These are phyloP conservation scores for Dasypogon diadema DNA, from an alignment of 2,888 invertebrate genomes.

Conservation along the genomic window DNA sequence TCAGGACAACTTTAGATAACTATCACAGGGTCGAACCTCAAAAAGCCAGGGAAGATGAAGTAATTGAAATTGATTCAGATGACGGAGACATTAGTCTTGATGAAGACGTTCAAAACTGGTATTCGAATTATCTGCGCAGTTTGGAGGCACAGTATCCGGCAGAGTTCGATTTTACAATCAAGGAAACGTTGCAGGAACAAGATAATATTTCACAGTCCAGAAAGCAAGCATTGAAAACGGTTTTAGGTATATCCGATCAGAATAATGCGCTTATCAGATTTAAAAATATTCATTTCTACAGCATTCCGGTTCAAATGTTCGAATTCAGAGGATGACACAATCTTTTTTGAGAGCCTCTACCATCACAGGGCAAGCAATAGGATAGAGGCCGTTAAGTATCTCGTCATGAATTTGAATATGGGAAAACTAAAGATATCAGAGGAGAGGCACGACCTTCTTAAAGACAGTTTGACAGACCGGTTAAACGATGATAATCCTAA, in stretches of 20 bases:
- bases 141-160: constrained; percentile 80
- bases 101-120: constrained; percentile 70
- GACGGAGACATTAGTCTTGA: constrained; percentile 56
- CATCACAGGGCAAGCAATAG: constrained; percentile 78
- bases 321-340: constrained; percentile 70
- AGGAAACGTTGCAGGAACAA: constrained; percentile 70
- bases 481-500: constrained; percentile 76
- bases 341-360: constrained; percentile 78
- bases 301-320: constrained; percentile 72
- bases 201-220: constrained; percentile 64
- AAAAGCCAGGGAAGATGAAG: constrained; percentile 61
- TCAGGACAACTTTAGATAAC: constrained; percentile 70
- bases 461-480: constrained; percentile 75
- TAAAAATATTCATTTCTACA: too few relatives aligned
- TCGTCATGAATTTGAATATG: constrained; percentile 73
- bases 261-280: too few relatives aligned
- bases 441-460: constrained; percentile 71
- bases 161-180: constrained; percentile 78
- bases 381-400: constrained; percentile 75
- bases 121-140: constrained; percentile 71
- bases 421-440: constrained; percentile 70
- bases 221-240: constrained; percentile 67
- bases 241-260: too few relatives aligned
- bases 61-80: constrained; percentile 65
- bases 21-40: constrained; percentile 10